A percentile compares a stretch with the other conserved stretches of the same genome.
phyloP scores from a whole-genome alignment of 2,888 invertebrate genomes.

The Apomyelois bistriatella region DNA sequence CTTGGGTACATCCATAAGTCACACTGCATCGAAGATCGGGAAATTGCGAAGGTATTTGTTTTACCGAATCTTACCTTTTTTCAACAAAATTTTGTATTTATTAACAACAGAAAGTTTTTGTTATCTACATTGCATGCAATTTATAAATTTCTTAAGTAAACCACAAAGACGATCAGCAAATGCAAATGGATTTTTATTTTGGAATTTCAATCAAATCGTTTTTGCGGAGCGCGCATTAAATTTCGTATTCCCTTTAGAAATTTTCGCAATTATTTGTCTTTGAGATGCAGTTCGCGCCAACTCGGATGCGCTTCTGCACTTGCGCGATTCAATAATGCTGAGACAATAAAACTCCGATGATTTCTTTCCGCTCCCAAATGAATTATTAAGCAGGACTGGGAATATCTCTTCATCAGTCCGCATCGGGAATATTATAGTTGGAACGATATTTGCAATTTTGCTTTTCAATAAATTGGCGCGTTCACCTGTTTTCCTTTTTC shows the following conservation, averaged over 20 bases:
- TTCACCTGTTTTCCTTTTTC: not conserved
- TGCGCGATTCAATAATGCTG: conserved; percentile 37
- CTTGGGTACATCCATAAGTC: too few species aligned
- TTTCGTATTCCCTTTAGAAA: conserved; percentile 50
- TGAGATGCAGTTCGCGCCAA: conserved; percentile 50
- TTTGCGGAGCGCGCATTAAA: conserved; percentile 47
- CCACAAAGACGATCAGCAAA: not conserved
- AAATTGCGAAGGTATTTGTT: too few species aligned
- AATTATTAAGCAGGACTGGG: conserved; percentile 13
- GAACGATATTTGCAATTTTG: conserved; percentile 5
- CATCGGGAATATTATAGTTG: conserved; percentile 5
- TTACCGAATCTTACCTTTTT: too few species aligned
- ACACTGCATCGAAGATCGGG: too few species aligned
- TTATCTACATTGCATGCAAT: too few species aligned
- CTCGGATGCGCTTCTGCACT: conserved; percentile 44
- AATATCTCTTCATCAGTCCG: conserved; percentile 9
- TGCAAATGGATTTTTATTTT: conserved; percentile 23
- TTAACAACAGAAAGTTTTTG: too few species aligned
- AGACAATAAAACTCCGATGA: conserved; percentile 33
- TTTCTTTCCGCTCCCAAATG: conserved; percentile 26
- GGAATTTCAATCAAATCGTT: conserved; percentile 37
- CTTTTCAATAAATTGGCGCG: not conserved
- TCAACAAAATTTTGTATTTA: too few species aligned
- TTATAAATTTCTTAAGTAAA: not conserved
- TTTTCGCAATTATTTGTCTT: conserved; percentile 60